phyloP scores from a whole-genome alignment of 2,797 vertebrate species.

The Alca torda region DNA sequence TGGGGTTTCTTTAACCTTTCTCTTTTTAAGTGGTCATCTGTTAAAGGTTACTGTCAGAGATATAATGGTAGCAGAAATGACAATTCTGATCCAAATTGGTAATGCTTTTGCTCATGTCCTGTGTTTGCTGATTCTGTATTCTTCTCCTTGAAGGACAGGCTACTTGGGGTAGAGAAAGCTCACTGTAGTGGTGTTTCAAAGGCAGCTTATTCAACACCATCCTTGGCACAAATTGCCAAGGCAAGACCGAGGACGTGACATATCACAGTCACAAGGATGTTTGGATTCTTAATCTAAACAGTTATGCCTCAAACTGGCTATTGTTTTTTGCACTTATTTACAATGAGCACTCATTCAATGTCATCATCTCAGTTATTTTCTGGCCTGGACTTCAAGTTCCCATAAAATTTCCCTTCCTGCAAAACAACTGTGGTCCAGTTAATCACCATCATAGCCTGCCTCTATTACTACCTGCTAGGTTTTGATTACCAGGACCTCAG shows the following conservation, averaged over 20 bases:
- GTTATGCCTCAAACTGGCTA: neutral
- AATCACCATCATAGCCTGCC: conserved; percentile 10
- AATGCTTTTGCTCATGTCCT: neutral
- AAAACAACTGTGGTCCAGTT: conserved; percentile 5
- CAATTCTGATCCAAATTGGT: neutral
- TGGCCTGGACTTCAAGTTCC: neutral
- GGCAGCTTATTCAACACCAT: neutral
- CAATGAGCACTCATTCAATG: neutral
- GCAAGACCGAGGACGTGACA: neutral
- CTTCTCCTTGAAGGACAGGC: neutral
- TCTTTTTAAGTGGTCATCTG: neutral
- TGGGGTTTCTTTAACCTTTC: neutral
- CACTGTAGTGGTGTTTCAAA: neutral
- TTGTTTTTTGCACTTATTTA: neutral
- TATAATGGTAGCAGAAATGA: neutral
- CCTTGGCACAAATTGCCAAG: neutral
- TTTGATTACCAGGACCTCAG: conserved; percentile 46
- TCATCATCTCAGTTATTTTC: neutral
- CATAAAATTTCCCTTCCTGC: conserved; percentile 19
- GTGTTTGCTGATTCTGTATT: neutral
- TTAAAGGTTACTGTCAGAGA: neutral
- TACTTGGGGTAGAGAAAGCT: neutral
- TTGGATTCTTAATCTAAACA: neutral
- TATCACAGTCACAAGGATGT: neutral
- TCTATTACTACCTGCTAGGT: conserved; percentile 16